Evolutionary conservation across 2,888 invertebrate species (phyloP).

Genomic region (Eurytoma adleriae): DNA sequence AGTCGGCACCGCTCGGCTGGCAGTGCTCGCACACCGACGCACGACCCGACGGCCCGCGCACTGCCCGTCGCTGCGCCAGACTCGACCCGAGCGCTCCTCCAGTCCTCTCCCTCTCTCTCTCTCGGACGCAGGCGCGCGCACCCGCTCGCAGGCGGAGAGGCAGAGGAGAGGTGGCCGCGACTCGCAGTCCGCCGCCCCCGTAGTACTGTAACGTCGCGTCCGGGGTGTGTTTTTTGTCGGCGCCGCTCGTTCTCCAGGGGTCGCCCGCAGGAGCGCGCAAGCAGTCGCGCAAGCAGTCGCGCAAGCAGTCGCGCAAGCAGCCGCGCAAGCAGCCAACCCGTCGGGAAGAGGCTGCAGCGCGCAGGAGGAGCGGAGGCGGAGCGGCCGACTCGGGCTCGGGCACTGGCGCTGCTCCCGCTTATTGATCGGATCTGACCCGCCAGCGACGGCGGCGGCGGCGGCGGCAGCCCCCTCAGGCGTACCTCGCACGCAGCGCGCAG

Average conservation of each 20-base stretch:
- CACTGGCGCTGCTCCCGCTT: conserved; percentile 5
- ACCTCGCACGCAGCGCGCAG: background rate
- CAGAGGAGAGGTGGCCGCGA: too few relatives aligned
- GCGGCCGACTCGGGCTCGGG: conserved; percentile 10
- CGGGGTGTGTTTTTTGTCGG: too few relatives aligned
- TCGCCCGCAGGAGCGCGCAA: background rate
- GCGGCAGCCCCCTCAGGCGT: too few relatives aligned
- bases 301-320: background rate
- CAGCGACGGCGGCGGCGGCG: conserved; percentile 12
- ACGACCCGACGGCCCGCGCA: background rate
- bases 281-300: background rate
- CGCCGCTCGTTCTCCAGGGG: too few relatives aligned
- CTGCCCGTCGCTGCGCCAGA: background rate
- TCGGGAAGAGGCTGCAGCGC: conserved; percentile 14
- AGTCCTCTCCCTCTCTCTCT: background rate
- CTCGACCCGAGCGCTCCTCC: background rate
- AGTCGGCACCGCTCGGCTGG: too few relatives aligned
- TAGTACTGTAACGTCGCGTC: too few relatives aligned
- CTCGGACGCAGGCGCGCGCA: too few relatives aligned
- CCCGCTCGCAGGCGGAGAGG: too few relatives aligned
- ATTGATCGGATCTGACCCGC: conserved; percentile 39
- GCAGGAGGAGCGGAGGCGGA: conserved; percentile 22
- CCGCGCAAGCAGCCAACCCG: too few relatives aligned
- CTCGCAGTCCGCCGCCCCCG: too few relatives aligned
- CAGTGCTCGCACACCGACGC: conserved; percentile 5